Base-by-base conservation (phyloP, 2,797 vertebrate genomes). In the Trachops cirrhosus region DNA sequence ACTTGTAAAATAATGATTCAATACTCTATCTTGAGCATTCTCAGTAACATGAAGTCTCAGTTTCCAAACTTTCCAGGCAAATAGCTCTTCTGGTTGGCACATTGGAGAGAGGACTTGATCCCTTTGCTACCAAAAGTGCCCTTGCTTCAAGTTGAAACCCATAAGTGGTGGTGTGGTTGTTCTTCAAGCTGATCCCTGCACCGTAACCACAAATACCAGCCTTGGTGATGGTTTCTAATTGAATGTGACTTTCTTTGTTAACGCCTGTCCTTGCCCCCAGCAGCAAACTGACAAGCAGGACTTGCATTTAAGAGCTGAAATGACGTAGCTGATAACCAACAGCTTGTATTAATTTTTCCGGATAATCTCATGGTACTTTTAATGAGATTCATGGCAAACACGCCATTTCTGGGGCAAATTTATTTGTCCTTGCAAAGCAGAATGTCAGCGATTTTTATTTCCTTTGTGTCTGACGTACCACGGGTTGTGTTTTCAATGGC, bases 371-470 rank as follows among this genome's bases (percentile, higher is more conserved):
- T 39, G 50, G 94, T 85, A 46, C 86, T 95, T 96, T 96, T 96
- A 96, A 96, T 95, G 96, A 97, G 97, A 96, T 91, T 21, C 24
- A 94, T 75, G 95, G 90, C 93, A 94, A 93, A 89, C 73, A 32
- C 9, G 41, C 44, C 74, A n/a, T 85, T 96, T 96, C 95, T 93
- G 96, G 96, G 97, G 97, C 94, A 97, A 97, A 97, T 98, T 97
- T 95, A 95, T 98, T 97, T 98, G 95, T 97, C 96, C 96, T 97
- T 97, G 95, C 59, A 85, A 97, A 98, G 86, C 34, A 82, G 93
- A 93, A 83, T 92, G 93, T 98, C 98, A 98, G 98, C 98, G 15
- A 39, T 90, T 97, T 98, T 97, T 97, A 93, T 95, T 97, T 97
- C 96, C 87, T 97, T 91, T 90, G 89, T 80, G 96, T 95, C 93